Evolutionary conservation across 1,140 invertebrate species (phyloP).

Genomic region (Bacillus rossius): DNA sequence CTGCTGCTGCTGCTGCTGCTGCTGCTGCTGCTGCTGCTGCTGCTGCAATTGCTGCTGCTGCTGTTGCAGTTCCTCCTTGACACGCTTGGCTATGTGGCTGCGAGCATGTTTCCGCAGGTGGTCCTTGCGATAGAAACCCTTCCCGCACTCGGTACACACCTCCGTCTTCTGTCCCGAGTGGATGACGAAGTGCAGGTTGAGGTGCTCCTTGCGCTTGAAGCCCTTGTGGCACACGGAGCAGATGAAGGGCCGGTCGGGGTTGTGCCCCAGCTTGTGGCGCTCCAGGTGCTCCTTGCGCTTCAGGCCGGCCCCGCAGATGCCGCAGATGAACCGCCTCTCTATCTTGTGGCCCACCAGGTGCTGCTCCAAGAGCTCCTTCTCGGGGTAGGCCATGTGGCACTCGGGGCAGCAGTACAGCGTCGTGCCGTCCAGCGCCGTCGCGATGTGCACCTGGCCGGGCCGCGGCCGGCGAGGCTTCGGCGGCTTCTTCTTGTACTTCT

Average conservation of each 20-base stretch:
- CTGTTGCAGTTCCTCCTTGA: conserved; percentile 53
- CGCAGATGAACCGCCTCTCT: conserved; percentile 58
- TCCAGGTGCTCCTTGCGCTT: conserved; percentile 76
- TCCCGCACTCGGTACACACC: conserved; percentile 61
- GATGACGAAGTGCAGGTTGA: conserved; percentile 73
- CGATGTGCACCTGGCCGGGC: conserved; percentile 64
- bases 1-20: conserved; percentile 14
- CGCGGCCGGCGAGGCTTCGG: conserved; percentile 63
- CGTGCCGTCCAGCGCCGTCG: conserved; percentile 63
- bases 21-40: conserved; percentile 18
- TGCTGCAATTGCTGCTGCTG: conserved; percentile 17
- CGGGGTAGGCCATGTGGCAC: conserved; percentile 71
- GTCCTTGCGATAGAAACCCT: conserved; percentile 79
- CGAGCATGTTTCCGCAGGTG: conserved; percentile 71
- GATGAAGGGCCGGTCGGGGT: conserved; percentile 69
- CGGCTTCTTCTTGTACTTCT: conserved; percentile 75
- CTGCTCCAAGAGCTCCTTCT: conserved; percentile 67
- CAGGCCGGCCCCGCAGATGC: conserved; percentile 57
- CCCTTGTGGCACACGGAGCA: conserved; percentile 69
- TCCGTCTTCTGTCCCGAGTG: conserved; percentile 78
- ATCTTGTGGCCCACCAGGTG: conserved; percentile 71
- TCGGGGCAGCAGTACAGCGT: conserved; percentile 71
- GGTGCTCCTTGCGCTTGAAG: conserved; percentile 74
- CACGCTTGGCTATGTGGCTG: conserved; percentile 63
- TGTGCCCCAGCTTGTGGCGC: conserved; percentile 70